These are phyloP conservation scores for Eudyptes chrysolophus DNA, from an alignment of 2,113 vertebrate species.

Conservation along the genomic window DNA sequence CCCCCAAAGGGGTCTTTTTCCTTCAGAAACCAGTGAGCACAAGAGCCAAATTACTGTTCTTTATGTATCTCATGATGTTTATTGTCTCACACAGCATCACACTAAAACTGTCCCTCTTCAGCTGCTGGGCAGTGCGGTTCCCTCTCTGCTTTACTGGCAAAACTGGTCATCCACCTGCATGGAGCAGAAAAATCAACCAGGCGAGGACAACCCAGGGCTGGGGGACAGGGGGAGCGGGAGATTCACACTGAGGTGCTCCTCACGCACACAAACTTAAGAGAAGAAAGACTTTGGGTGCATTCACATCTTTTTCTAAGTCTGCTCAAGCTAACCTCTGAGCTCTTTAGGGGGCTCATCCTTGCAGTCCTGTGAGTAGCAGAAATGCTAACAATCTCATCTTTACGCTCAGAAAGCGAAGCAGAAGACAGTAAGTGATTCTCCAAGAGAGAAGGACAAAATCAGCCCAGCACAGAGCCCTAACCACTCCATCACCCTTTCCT, in stretches of 20 bases:
- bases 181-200: neutral
- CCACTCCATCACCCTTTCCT: neutral
- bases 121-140: neutral
- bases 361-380: accelerated
- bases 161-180: neutral
- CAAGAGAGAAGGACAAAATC: neutral
- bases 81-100: neutral
- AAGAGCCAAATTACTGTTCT: neutral
- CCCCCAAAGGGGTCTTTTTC: neutral
- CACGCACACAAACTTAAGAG: accelerated
- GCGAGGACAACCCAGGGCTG: neutral
- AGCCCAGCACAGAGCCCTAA: neutral
- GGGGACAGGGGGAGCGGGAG: accelerated
- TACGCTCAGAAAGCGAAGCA: neutral
- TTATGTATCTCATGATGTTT: neutral
- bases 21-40: neutral
- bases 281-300: neutral
- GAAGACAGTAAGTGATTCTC: neutral
- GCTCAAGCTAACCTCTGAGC: neutral
- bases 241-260: neutral
- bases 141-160: neutral
- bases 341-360: neutral
- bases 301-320: neutral
- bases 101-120: neutral
- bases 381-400: neutral